Evolutionary conservation across 2,113 vertebrate genomes (phyloP), one percentile per base, ranked within the genome.

Genomic region (Seriola aureovittata): DNA sequence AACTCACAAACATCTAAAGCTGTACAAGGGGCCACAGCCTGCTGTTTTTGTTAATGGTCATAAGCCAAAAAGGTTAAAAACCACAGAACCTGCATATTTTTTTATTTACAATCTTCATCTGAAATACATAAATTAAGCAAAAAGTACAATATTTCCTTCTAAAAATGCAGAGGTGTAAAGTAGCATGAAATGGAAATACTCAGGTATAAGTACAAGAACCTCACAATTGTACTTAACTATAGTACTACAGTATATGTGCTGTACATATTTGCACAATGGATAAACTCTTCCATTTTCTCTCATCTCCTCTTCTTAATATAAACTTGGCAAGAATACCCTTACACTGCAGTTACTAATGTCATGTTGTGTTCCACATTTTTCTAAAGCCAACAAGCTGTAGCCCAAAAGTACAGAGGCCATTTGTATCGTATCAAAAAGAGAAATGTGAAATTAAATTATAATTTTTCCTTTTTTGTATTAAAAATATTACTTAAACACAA

Each of bases 401-500:
- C 21, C 19, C 23, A 60, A 38, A 29, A 4, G 21, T 58, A 14
- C 17, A 2, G 50, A 71, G n/a, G 50, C 8, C 60, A 38, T 11
- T 36, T 25, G 21, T 40, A 11, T 16, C 23, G 7, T 46, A 6
- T 54, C 3, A 65, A 64, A 64, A 52, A 64, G 17, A 34, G 12
- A 81, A n/a, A 46, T 32, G 3, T 40, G 14, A 66, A 48, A 4
- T 32, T 63, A 21, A 42, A 19, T 60, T 17, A 29, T 29, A 32
- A 0, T 64, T 73, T 70, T 71, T 58, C 1, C 1, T n/a, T 60
- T 52, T 80, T 75, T 71, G 29, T 76, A 11, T 75, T 75, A 21
- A 71, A 79, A 82, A 67, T 54, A 65, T 21, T n/a, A 63, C 59
- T 25, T 16, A 67, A 34, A 78, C 29, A 54, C 63, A 75, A 50